Base-by-base conservation (phyloP, 2,113 vertebrate genomes). In the Puntigrus tetrazona region DNA sequence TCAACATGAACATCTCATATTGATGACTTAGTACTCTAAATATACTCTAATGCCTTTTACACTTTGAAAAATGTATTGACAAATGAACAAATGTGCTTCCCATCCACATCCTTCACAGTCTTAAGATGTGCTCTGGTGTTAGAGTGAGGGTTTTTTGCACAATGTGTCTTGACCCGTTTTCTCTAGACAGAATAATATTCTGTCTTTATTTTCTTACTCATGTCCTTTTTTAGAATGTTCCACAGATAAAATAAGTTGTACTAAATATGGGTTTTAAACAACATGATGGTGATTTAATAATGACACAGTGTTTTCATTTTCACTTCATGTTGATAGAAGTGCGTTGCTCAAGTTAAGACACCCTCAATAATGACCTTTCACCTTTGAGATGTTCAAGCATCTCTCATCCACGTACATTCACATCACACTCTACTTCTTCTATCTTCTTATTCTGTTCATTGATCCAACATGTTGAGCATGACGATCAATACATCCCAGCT, bases 361-460 rank as follows among this genome's bases (percentile, higher is more conserved):
- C 75, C 31, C 52, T 78, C 31, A 59, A 20, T 4, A 9, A 52
- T 36, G 22, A 57, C 31, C 13, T n/a, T 38, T 38, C 31, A 57
- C 11, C 50, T 78, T 20, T 76, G 72, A 50, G 3, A 25, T 20
- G 29, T 78, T 25, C n/a, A 22, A 36, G 31, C 31, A 38, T 57
- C 31, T 38, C 22, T 59, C 47, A 59, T 67, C 45, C 47, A 22
- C 5, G 38, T 31, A n/a, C 36, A 27, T 81, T 20, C 34, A 43
- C 9, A 34, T 36, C 22, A 20, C 47, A 7, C 18, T 63, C 31
- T 47, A 55, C 27, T 31, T 45, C 38, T 77, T 27, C 9, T 43
- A 81, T 86, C 61, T 18, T 31, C 70, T 78, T 78, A 36, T 67
- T 27, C 52, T 45, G 20, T 45, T 82, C 50, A 82, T 78, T 83